These are phyloP conservation scores for Aplodontia rufa DNA, from an alignment of 2,113 vertebrate genomes.

Conservation along the genomic window DNA sequence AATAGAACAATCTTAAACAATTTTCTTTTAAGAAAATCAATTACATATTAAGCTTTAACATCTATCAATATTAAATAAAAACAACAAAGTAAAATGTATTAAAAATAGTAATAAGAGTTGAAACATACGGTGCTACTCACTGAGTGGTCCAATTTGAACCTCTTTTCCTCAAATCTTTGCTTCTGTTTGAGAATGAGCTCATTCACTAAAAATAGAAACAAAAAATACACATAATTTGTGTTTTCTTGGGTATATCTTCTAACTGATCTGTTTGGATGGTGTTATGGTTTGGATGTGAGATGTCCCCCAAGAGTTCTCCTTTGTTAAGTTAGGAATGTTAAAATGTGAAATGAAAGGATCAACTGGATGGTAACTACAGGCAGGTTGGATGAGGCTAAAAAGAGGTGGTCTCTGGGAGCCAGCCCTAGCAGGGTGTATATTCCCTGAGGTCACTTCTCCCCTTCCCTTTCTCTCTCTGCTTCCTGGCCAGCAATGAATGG, in stretches of 20 bases:
- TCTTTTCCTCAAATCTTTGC: slow-evolving; percentile 97
- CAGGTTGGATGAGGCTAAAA: too few relatives aligned
- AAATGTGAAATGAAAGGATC: too few relatives aligned
- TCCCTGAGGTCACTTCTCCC: too few relatives aligned
- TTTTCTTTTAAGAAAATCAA: neutral
- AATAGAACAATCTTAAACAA: neutral
- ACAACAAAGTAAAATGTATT: slow-evolving; percentile 43
- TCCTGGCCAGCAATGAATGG: too few relatives aligned
- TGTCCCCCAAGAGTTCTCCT: too few relatives aligned
- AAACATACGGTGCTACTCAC: slow-evolving; percentile 95
- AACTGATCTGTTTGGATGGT: neutral
- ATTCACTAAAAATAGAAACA: slow-evolving; percentile 89
- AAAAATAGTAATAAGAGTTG: slow-evolving; percentile 83
- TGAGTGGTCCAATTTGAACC: slow-evolving; percentile 97
- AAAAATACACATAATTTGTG: neutral
- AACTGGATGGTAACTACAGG: too few relatives aligned
- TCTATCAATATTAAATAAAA: slow-evolving; percentile 35
- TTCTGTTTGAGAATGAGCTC: slow-evolving; percentile 99
- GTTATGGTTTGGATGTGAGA: too few relatives aligned
- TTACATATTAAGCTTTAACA: slow-evolving; percentile 14
- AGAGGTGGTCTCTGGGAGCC: too few relatives aligned
- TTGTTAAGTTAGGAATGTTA: too few relatives aligned
- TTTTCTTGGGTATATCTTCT: neutral
- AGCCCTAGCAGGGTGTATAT: too few relatives aligned
- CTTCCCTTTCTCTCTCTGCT: too few relatives aligned